These are phyloP conservation scores for Thymelicus lineola DNA, from an alignment of 2,888 invertebrate genomes.

Conservation along the genomic window DNA sequence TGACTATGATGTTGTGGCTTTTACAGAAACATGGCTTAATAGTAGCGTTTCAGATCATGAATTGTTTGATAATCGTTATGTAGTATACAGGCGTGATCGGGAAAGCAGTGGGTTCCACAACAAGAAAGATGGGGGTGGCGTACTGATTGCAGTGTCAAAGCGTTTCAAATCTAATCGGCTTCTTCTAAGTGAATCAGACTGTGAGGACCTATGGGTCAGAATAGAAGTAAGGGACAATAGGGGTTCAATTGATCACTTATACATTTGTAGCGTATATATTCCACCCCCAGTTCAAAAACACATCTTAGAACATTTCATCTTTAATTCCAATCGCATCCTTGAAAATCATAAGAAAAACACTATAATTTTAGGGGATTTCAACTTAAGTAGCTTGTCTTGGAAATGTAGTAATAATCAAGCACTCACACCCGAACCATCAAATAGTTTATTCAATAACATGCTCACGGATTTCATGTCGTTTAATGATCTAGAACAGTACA, in stretches of 20 bases:
- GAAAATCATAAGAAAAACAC: slow-evolving; percentile 1
- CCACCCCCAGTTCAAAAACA: slow-evolving; percentile 31
- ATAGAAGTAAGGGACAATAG: background rate
- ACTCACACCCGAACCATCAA: background rate
- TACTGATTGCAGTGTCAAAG: slow-evolving; percentile 16
- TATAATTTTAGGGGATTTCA: too few species aligned
- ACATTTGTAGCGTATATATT: too few species aligned
- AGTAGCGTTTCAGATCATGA: slow-evolving; percentile 16
- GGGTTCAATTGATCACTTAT: background rate
- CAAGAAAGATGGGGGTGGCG: slow-evolving; percentile 20
- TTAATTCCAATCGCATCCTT: slow-evolving; percentile 20
- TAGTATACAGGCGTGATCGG: slow-evolving; percentile 28
- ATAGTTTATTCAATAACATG: slow-evolving; percentile 21
- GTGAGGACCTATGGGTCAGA: slow-evolving; percentile 38
- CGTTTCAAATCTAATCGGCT: background rate
- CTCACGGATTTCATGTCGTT: slow-evolving; percentile 25
- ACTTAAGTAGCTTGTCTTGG: too few species aligned
- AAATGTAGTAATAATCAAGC: too few species aligned
- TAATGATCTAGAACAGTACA: slow-evolving; percentile 15
- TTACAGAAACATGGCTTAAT: slow-evolving; percentile 36
- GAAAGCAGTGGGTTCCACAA: slow-evolving; percentile 12
- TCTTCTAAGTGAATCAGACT: slow-evolving; percentile 9
- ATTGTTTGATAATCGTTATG: slow-evolving; percentile 25
- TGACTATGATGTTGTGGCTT: slow-evolving; percentile 15
- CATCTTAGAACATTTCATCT: slow-evolving; percentile 26